phyloP scores from a whole-genome alignment of 1,140 invertebrate genomes.

The Drosophila erecta region DNA sequence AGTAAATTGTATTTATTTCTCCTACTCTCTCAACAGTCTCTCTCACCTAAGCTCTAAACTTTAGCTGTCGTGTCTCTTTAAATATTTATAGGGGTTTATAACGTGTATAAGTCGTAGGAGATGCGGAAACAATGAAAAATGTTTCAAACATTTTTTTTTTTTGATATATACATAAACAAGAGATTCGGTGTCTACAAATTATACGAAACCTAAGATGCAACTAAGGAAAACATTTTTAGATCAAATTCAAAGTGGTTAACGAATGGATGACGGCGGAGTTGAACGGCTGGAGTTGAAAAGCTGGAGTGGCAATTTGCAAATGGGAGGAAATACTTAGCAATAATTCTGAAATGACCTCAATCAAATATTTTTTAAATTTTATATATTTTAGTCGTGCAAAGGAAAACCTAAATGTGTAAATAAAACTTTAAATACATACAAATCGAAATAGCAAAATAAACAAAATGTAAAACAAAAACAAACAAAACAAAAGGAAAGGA shows the following conservation, averaged over 20 bases:
- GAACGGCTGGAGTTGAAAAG: constrained; percentile 1
- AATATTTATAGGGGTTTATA: constrained; percentile 74
- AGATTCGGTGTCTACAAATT: constrained; percentile 70
- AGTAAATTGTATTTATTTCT: constrained; percentile 69
- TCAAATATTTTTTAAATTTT: constrained; percentile 84
- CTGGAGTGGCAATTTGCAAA: constrained; percentile 18
- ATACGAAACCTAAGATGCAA: constrained; percentile 43
- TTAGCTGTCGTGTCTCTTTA: constrained; percentile 73
- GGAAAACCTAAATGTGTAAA: constrained; percentile 63
- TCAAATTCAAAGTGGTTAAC: constrained; percentile 62
- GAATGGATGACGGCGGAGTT: constrained; percentile 1
- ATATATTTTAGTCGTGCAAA: constrained; percentile 77
- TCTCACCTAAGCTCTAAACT: constrained; percentile 70
- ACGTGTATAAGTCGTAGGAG: constrained; percentile 23
- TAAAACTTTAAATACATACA: constrained; percentile 50
- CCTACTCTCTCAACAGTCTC: constrained; percentile 65
- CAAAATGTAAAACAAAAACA: constrained; percentile 54
- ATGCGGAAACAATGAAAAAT: constrained; percentile 31
- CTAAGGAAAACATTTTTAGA: constrained; percentile 63
- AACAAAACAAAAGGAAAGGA: constrained; percentile 31
- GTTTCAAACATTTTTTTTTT: constrained; percentile 52
- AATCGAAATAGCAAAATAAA: constrained; percentile 67
- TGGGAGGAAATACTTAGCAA: constrained; percentile 74
- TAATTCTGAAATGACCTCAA: constrained; percentile 85
- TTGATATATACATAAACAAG: constrained; percentile 32